phyloP scores from a whole-genome alignment of 2,113 vertebrate genomes.

The Conger conger region DNA sequence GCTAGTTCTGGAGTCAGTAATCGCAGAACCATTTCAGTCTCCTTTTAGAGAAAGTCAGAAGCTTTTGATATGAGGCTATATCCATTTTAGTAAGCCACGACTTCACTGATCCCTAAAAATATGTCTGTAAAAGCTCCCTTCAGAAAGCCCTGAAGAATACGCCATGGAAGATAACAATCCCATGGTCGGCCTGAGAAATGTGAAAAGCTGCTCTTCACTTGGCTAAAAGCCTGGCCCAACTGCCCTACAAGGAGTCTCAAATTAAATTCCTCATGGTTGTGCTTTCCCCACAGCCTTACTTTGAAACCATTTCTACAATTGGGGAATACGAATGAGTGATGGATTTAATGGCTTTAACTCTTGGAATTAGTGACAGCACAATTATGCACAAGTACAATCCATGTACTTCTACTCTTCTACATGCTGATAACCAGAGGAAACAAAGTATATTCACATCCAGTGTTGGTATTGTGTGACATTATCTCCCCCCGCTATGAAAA shows the following conservation, averaged over 20 bases:
- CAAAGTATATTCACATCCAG: background rate
- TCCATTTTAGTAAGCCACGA: constrained; percentile 9
- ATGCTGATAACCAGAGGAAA: background rate
- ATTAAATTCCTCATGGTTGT: background rate
- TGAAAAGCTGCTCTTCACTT: background rate
- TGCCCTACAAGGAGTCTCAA: constrained; percentile 14
- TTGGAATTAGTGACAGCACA: background rate
- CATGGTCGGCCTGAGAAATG: background rate
- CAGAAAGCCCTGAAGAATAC: background rate
- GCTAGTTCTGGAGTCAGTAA: background rate
- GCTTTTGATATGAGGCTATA: constrained; percentile 9
- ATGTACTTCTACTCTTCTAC: background rate
- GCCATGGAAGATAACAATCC: background rate
- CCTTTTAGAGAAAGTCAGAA: background rate
- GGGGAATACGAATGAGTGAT: background rate
- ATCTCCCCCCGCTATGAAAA: background rate
- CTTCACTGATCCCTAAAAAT: background rate
- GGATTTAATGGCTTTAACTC: background rate
- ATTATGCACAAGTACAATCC: background rate
- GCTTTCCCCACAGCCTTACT: background rate
- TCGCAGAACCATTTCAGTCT: background rate
- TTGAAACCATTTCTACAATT: background rate
- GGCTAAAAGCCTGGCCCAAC: background rate
- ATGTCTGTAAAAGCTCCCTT: background rate
- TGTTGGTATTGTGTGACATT: background rate